Conservation (phyloP, 2,797 vertebrate genomes). For the Amazona ochrocephala region DNA sequence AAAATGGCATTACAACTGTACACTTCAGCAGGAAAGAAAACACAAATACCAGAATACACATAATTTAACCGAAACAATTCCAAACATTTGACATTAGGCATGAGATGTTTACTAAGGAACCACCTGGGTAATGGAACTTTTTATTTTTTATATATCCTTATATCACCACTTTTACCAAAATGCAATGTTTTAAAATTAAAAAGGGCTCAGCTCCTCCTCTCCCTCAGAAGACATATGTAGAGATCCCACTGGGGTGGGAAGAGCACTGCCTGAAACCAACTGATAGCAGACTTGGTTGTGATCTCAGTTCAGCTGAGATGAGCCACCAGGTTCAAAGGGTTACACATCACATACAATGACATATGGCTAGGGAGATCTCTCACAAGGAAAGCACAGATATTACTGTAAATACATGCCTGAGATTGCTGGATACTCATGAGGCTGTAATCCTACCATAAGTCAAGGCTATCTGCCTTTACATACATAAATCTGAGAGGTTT, state of each 20-base stretch:
- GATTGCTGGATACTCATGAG: background rate
- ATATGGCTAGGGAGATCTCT: background rate
- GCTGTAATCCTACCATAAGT: background rate
- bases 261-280: background rate
- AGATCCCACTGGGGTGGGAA: background rate
- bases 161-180: background rate
- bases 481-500: background rate
- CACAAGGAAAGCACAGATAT: background rate
- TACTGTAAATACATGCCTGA: background rate
- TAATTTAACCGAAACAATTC: background rate
- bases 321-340: background rate
- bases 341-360: rapidly evolving
- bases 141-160: background rate
- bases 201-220: background rate
- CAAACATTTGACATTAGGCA: background rate
- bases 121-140: background rate
- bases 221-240: background rate
- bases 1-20: background rate
- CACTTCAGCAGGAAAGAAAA: background rate
- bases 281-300: background rate
- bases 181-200: background rate
- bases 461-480: background rate
- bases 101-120: background rate
- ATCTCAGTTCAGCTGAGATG: background rate
- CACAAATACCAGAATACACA: background rate